These are phyloP conservation scores for Callipepla squamata DNA, from an alignment of 2,113 vertebrate genomes.

Conservation along the genomic window DNA sequence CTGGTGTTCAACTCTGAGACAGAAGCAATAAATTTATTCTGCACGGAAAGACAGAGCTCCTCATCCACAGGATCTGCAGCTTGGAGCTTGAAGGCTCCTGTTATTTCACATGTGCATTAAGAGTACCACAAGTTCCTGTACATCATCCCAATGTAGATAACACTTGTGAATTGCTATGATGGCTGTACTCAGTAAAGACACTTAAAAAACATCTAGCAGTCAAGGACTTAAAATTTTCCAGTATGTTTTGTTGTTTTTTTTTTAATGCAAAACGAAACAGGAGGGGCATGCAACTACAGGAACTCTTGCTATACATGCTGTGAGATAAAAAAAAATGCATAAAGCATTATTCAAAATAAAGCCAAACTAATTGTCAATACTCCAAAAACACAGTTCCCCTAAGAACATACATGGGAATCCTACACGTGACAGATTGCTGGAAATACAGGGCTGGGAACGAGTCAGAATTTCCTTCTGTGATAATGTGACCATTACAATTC, in stretches of 20 bases:
- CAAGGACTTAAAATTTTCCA: not conserved
- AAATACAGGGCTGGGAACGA: not conserved
- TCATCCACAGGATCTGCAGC: not conserved
- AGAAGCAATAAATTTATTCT: not conserved
- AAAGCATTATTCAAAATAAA: not conserved
- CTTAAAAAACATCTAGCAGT: not conserved
- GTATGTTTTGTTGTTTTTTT: not conserved
- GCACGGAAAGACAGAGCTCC: not conserved
- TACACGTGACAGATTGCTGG: not conserved
- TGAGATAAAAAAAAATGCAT: not conserved
- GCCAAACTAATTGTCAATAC: not conserved
- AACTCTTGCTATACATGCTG: not conserved
- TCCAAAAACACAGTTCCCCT: not conserved
- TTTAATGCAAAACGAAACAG: not conserved
- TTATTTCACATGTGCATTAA: not conserved
- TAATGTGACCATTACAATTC: not conserved
- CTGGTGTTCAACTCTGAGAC: not conserved
- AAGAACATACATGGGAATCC: not conserved
- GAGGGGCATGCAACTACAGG: not conserved
- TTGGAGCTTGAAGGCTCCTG: not conserved
- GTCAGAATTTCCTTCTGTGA: not conserved
- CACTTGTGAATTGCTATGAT: not conserved
- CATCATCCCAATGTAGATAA: not conserved
- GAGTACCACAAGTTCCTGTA: not conserved
- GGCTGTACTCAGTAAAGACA: not conserved